Evolutionary conservation across 2,797 vertebrate genomes (phyloP).

Genomic region (Phrynocephalus forsythii): DNA sequence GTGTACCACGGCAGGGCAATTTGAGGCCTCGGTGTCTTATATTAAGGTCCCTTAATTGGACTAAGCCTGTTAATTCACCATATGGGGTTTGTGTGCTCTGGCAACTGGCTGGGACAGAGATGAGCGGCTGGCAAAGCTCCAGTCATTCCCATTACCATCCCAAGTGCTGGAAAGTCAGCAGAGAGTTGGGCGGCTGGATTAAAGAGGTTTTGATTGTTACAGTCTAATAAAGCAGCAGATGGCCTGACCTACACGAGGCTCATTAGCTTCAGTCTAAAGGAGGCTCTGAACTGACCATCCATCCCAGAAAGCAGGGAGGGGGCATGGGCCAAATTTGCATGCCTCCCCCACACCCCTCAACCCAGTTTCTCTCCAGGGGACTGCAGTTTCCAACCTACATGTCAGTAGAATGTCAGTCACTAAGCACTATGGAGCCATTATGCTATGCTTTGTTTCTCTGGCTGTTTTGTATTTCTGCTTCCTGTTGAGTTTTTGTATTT

Average conservation of each 20-base stretch:
- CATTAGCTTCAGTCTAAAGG: slow-evolving; percentile 8
- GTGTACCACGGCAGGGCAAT: slow-evolving; percentile 62
- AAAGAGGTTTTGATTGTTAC: slow-evolving; percentile 30
- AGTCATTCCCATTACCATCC: background rate
- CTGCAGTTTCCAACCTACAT: background rate
- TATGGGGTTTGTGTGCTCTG: slow-evolving; percentile 23
- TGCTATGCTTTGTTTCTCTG: background rate
- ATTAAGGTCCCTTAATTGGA: slow-evolving; percentile 69
- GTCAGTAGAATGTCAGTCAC: background rate
- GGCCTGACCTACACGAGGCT: background rate
- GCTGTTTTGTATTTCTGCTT: background rate
- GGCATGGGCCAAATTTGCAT: background rate
- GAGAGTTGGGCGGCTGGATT: background rate
- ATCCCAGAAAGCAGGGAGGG: background rate
- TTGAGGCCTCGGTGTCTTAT: slow-evolving; percentile 42
- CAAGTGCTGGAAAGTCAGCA: background rate
- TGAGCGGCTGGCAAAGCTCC: slow-evolving; percentile 37
- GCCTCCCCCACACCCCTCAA: background rate
- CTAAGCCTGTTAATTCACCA: slow-evolving; percentile 68
- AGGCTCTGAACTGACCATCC: background rate
- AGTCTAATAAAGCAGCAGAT: slow-evolving; percentile 12
- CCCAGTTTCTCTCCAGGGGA: background rate
- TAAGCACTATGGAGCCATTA: background rate
- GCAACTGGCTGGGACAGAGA: slow-evolving; percentile 16
- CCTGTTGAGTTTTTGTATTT: background rate